Evolutionary conservation across 64 coral and sea anemone species (phyloP).

Genomic region (Pocillopora damicornis): DNA sequence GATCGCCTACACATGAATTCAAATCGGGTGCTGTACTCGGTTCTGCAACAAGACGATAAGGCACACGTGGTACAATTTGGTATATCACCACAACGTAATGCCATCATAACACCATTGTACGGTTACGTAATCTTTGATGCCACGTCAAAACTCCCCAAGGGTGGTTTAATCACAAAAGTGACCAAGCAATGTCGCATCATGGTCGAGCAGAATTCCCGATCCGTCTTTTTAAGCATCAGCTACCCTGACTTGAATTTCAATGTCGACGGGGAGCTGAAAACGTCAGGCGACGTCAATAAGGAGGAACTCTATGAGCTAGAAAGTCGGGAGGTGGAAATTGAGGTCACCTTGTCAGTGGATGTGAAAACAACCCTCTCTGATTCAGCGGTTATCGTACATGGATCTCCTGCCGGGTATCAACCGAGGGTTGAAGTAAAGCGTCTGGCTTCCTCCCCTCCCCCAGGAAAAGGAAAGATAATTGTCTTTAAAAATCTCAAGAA

Average conservation of each 20-base stretch:
- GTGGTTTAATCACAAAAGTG: not conserved
- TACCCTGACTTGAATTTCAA: not conserved
- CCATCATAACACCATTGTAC: not conserved
- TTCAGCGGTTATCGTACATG: not conserved
- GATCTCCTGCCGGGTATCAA: not conserved
- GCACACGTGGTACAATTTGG: constrained; percentile 3
- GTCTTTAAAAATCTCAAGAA: not conserved
- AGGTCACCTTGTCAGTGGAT: not conserved
- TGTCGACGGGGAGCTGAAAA: not conserved
- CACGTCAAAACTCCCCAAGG: not conserved
- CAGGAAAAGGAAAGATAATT: not conserved
- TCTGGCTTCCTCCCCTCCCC: not conserved
- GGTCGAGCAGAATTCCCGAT: not conserved
- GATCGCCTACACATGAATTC: not conserved
- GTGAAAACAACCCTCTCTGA: not conserved
- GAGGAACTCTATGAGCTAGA: not conserved
- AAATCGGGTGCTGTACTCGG: not conserved
- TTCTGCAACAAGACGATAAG: not conserved
- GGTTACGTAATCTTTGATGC: not conserved
- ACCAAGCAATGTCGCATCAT: not conserved
- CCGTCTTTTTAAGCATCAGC: not conserved
- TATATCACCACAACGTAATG: not conserved
- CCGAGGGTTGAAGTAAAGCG: not conserved
- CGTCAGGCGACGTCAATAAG: not conserved
- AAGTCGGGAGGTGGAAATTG: not conserved